Evolutionary conservation across 2,113 vertebrate genomes (phyloP).

Genomic region (Myanophis thanlyinensis): DNA sequence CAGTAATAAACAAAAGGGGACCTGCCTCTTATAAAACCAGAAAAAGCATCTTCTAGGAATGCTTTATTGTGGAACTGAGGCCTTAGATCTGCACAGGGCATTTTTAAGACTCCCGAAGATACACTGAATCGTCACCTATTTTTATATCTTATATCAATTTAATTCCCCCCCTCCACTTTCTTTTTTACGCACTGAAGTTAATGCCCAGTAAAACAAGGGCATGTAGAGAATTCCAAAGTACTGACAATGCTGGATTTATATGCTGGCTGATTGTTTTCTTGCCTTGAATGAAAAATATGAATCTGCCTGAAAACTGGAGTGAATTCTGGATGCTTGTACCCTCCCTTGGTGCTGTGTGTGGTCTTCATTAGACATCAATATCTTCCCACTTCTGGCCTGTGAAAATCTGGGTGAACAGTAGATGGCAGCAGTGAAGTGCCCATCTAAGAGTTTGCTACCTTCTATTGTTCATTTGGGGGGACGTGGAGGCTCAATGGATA

Average conservation of each 20-base stretch:
- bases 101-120: background rate
- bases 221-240: too few species aligned
- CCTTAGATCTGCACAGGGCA: background rate
- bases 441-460: background rate
- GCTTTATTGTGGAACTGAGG: background rate
- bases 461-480: background rate
- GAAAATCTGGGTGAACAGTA: background rate
- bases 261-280: background rate
- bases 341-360: background rate
- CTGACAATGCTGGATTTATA: background rate
- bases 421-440: background rate
- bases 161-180: background rate
- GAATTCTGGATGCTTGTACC: background rate
- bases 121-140: background rate
- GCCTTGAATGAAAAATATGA: background rate
- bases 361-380: background rate
- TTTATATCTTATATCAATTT: background rate
- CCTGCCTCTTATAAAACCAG: background rate
- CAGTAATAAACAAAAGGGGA: background rate
- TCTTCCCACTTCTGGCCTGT: background rate
- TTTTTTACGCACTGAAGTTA: background rate
- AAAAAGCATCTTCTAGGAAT: background rate
- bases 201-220: background rate
- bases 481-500: too few species aligned
- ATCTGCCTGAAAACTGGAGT: background rate